Evolutionary conservation across 2,113 vertebrate genomes (phyloP).

Genomic region (Paracyprichromis sp.): DNA sequence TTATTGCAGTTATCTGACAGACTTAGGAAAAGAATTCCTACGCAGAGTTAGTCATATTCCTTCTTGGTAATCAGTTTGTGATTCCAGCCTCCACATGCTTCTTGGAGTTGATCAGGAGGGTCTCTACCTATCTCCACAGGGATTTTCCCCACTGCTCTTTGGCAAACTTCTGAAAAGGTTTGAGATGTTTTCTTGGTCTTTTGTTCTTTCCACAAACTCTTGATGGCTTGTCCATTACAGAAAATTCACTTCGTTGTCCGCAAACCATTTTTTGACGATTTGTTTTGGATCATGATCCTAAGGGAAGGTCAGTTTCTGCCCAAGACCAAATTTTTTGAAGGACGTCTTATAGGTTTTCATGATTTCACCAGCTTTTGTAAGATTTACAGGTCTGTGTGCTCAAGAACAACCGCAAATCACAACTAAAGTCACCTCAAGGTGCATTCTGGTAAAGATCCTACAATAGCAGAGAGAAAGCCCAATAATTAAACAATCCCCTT

Average conservation of each 20-base stretch:
- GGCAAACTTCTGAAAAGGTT: background rate
- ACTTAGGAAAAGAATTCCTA: background rate
- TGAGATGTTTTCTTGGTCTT: background rate
- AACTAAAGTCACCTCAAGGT: background rate
- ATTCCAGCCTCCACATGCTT: background rate
- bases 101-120: background rate
- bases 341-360: background rate
- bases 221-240: background rate
- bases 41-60: background rate
- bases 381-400: background rate
- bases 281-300: background rate
- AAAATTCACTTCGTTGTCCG: background rate
- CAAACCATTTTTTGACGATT: background rate
- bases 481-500: background rate
- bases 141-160: background rate
- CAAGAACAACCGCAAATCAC: background rate
- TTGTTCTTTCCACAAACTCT: background rate
- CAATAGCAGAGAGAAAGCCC: background rate
- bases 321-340: background rate
- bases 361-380: background rate
- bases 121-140: background rate
- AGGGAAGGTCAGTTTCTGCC: background rate
- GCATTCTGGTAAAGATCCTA: background rate
- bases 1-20: background rate
- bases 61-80: background rate